Evolutionary conservation across 2,797 vertebrate species (phyloP), one percentile per base, ranked within the genome.

Genomic region (Sphenopsis melanotis): DNA sequence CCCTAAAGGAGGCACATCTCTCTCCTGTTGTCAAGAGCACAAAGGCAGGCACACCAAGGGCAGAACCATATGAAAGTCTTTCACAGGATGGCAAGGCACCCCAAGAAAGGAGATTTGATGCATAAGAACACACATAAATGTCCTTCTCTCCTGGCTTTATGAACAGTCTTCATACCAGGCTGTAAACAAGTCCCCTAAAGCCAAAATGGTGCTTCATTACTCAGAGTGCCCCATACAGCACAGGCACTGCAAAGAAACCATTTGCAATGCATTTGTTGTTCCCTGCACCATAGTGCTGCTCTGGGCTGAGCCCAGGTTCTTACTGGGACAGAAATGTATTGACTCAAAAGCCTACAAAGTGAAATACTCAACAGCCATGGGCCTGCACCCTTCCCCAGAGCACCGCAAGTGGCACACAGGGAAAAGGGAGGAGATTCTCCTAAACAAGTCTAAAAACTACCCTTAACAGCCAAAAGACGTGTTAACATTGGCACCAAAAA

Each of bases 1-100:
- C 60, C 15, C 21, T 24, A 61, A 70, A 89, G 55, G 42, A 83
- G 12, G 85, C 60, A 69, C 30, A 1, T 30, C 29, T 34, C n/a
- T 52, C 52, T 91, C 47, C 64, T 47, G 30, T 85, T 96, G 92
- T 95, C 76, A 66, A 92, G 68, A 90, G 52, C 30, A 79, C 18
- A 34, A 55, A 52, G 42, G 44, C 49, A 80, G 37, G 37, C 71
- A 63, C 63, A 89, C 50, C 92, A 95, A 95, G 70, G 78, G 82
- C 68, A 80, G 17, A 90, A 64, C 42, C 7, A 15, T 34, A 20
- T 34, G 0, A 41, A 90, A 77, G 32, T 12, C 64, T 88, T 90
- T 23, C n/a, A 46, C 2, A 68, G 39, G 56, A 69, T 16, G 6
- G 10, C 50, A 80, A 26, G 3, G 4, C 15, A 76, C 63, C 27